A percentile compares a stretch with the other conserved stretches of the same genome.
Conservation (phyloP, 2,888 invertebrate genomes). For the Coleophora deauratella region DNA sequence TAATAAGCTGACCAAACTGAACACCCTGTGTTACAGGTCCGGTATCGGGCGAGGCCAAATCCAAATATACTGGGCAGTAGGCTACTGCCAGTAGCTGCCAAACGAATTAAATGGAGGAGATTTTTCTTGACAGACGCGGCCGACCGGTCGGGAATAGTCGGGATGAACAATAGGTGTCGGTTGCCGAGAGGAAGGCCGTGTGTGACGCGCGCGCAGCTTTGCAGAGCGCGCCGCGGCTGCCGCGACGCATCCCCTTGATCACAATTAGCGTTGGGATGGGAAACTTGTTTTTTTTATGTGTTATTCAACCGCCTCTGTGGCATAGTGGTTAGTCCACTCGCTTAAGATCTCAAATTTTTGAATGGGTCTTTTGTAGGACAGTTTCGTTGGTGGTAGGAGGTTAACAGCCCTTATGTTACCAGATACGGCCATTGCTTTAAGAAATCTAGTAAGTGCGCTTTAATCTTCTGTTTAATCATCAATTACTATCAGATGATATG, state of each 20-base stretch:
- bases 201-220: slow-evolving; percentile 28
- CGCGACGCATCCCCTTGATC: slow-evolving; percentile 16
- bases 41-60: slow-evolving; percentile 37
- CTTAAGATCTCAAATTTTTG: too few species aligned
- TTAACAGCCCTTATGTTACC: too few species aligned
- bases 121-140: slow-evolving; percentile 60
- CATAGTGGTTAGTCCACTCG: too few species aligned
- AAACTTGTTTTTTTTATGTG: too few species aligned
- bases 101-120: slow-evolving; percentile 66
- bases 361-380: too few species aligned
- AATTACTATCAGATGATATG: too few species aligned
- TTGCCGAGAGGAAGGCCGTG: slow-evolving; percentile 41
- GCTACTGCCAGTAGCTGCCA: slow-evolving; percentile 70
- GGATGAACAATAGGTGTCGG: slow-evolving; percentile 57
- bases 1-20: neutral
- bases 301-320: too few species aligned
- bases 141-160: too few species aligned
- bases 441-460: too few species aligned
- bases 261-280: slow-evolving; percentile 11
- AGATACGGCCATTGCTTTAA: too few species aligned
- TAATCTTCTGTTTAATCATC: too few species aligned
- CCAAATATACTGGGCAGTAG: slow-evolving; percentile 58
- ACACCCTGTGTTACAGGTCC: neutral
- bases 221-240: slow-evolving; percentile 10
- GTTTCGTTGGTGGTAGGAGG: too few species aligned